These are phyloP conservation scores for Rhincodon typus DNA, from an alignment of 2,797 vertebrate genomes.

Conservation along the genomic window DNA sequence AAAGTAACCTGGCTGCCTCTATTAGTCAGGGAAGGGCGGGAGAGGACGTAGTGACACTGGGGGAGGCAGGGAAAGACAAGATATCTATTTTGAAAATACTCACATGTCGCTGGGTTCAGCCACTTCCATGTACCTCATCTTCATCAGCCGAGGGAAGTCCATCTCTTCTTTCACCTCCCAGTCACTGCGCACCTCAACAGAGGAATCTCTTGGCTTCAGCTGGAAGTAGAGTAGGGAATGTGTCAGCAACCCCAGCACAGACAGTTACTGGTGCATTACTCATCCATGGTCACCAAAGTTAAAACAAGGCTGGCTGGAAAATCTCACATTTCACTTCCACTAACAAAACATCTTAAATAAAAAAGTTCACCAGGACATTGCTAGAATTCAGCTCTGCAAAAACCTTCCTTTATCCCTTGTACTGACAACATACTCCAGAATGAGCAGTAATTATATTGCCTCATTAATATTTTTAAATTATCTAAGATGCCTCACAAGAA, in stretches of 20 bases:
- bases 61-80: no score
- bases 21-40: neutral
- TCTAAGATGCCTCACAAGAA: neutral
- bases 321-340: neutral
- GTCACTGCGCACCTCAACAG: constrained; percentile 92
- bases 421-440: neutral
- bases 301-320: neutral
- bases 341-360: neutral
- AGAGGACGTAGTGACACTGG: neutral
- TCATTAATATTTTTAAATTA: neutral
- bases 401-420: neutral
- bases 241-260: neutral
- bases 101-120: constrained; percentile 87
- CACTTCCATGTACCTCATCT: constrained; percentile 97
- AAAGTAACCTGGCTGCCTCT: neutral
- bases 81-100: constrained; percentile 47
- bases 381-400: neutral
- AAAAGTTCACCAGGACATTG: neutral
- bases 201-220: constrained; percentile 91
- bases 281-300: neutral
- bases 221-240: constrained; percentile 47
- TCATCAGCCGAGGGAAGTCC: constrained; percentile 96
- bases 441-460: neutral
- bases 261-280: neutral
- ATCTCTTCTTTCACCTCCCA: constrained; percentile 99